Base-by-base conservation (phyloP, 2,113 vertebrate species). In the Gobiocypris rarus region DNA sequence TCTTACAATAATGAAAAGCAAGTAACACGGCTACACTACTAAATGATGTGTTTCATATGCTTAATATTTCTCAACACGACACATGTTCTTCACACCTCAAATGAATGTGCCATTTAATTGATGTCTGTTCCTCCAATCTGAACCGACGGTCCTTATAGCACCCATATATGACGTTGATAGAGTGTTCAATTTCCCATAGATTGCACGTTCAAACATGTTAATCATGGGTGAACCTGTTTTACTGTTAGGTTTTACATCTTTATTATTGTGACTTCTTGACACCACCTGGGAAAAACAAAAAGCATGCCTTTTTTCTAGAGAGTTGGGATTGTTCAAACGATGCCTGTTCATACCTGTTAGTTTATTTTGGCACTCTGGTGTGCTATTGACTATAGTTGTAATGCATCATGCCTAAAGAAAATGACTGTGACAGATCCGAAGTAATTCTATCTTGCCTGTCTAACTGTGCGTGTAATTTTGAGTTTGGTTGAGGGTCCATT, bases 191-290 rank as follows among this genome's bases (percentile, higher is more conserved):
- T 48, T 45, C 70, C 71, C 38, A 78, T 56, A 77, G 41, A 84
- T 75, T 81, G 34, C 63, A 73, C 19, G 59, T 6, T 31, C 5
- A 76, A 41, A 71, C 81, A 86, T 45, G 81, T 3, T 76, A 17
- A 58, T 71, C 77, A 56, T 78, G n/a, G 69, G 61, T 9, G 67
- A 83, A 81, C 84, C 74, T 43, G 84, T 85, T 83, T 83, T 80
- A 69, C 50, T 45, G 15, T 84, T 28, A 54, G 14, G 14, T 50
- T 79, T 73, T 34, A 48, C 56, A 48, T 80, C 59, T 80, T 13
- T 65, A 65, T 78, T 61, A 43, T 67, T 80, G 19, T 80, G 59
- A 31, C 61, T 78, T 61, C 56, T 48, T 80, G 43, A 45, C 43
- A 34, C 43, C 24, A 48, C 43, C 26, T 80, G 59, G 77, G 17